phyloP scores from a whole-genome alignment of 2,888 invertebrate species.

The Tenthredo mesomela region DNA sequence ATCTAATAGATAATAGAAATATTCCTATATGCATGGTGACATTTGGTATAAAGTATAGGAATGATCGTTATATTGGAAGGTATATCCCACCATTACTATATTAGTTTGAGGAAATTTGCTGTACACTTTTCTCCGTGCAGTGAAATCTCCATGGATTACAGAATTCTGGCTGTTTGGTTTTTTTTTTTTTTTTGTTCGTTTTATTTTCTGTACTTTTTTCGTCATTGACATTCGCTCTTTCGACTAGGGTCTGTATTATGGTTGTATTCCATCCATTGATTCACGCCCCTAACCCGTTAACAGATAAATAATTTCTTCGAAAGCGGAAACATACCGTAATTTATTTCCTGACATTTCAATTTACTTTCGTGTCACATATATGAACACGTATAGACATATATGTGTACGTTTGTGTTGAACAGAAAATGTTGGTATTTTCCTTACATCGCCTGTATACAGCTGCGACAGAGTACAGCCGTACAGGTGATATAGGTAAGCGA shows the following conservation, averaged over 20 bases:
- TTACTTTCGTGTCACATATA: background rate
- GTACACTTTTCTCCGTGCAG: too few relatives aligned
- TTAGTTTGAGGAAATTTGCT: too few relatives aligned
- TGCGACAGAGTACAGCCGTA: background rate
- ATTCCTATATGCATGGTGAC: too few relatives aligned
- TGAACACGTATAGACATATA: background rate
- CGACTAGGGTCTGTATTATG: background rate
- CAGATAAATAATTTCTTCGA: conserved; percentile 22
- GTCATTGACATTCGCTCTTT: background rate
- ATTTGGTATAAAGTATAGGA: too few relatives aligned
- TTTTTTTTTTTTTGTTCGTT: background rate
- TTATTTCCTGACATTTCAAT: conserved; percentile 35
- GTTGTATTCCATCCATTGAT: background rate
- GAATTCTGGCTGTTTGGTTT: background rate
- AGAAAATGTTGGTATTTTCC: background rate
- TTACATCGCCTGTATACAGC: background rate
- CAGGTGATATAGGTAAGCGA: background rate
- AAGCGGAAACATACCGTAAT: conserved; percentile 19
- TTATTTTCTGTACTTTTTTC: background rate
- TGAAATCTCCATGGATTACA: conserved; percentile 5
- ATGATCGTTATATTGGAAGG: too few relatives aligned
- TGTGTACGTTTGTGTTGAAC: background rate
- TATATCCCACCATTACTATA: too few relatives aligned
- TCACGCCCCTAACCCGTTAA: background rate
- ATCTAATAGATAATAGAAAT: too few relatives aligned